phyloP scores from a whole-genome alignment of 2,113 vertebrate species.

The Nycticryphes semicollaris region DNA sequence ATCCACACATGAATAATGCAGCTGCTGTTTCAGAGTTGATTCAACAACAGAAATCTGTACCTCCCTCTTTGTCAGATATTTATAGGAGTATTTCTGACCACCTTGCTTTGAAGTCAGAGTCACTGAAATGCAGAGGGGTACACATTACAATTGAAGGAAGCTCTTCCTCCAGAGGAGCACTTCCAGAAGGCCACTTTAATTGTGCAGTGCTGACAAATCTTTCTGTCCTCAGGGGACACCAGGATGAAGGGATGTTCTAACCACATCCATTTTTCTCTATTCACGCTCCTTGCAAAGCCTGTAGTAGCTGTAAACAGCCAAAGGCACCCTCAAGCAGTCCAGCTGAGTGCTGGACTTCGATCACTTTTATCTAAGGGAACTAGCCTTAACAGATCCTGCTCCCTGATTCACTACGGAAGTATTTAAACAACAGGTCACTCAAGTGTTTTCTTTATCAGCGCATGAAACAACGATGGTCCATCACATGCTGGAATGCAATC shows the following conservation, averaged over 20 bases:
- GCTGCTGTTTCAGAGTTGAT: neutral
- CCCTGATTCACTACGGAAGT: neutral
- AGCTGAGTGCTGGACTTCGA: neutral
- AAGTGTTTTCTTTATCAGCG: neutral
- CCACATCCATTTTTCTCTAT: slow-evolving; percentile 7
- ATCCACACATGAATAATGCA: slow-evolving; percentile 35
- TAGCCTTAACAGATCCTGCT: neutral
- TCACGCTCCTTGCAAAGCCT: neutral
- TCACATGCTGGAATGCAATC: neutral
- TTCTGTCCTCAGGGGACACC: slow-evolving; percentile 8
- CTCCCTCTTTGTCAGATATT: neutral
- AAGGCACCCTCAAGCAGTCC: neutral
- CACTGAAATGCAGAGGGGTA: neutral
- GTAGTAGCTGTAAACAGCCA: neutral
- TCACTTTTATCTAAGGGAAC: neutral
- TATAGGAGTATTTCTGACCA: neutral
- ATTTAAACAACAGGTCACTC: slow-evolving; percentile 3
- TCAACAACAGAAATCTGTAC: neutral
- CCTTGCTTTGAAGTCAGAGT: slow-evolving; percentile 15
- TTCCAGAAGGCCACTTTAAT: slow-evolving; percentile 23
- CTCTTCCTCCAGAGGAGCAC: slow-evolving; percentile 3
- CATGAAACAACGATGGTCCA: neutral
- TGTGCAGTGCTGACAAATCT: neutral
- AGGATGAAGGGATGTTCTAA: slow-evolving; percentile 32
- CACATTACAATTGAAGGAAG: neutral